A percentile compares a stretch with the other conserved stretches of the same genome.
Conservation (phyloP, 2,888 invertebrate species). For the Odontothrips loti region DNA sequence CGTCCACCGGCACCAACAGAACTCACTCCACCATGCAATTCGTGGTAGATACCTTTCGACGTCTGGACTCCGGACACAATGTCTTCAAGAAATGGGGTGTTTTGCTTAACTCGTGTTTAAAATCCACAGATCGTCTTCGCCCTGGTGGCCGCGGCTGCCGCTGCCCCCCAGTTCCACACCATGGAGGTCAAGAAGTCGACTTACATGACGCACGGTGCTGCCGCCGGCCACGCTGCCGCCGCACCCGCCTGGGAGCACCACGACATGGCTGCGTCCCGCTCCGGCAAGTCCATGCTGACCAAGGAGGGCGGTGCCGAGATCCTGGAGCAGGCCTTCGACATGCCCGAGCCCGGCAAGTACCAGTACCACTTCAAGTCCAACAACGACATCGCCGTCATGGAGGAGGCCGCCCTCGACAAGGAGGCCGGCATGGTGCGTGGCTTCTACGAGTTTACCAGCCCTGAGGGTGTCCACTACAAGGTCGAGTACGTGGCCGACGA, state of each 20-base stretch:
- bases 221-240: no score
- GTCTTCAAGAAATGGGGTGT: no score
- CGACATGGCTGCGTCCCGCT: neutral
- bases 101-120: neutral
- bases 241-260: neutral
- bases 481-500: conserved; percentile 14
- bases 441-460: conserved; percentile 11
- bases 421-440: conserved; percentile 3
- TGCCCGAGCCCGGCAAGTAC: neutral
- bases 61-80: no score
- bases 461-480: conserved; percentile 6
- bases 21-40: neutral
- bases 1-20: neutral
- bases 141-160: neutral
- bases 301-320: neutral
- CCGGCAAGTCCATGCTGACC: neutral
- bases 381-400: conserved; percentile 12
- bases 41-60: neutral
- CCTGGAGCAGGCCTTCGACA: conserved; percentile 1
- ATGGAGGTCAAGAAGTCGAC: neutral
- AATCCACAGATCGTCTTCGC: neutral
- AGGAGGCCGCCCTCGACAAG: neutral
- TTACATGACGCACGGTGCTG: no score
- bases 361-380: conserved; percentile 10
- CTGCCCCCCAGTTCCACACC: neutral